Conservation (phyloP, 2,797 vertebrate genomes). For the Phataginus tetradactyla region DNA sequence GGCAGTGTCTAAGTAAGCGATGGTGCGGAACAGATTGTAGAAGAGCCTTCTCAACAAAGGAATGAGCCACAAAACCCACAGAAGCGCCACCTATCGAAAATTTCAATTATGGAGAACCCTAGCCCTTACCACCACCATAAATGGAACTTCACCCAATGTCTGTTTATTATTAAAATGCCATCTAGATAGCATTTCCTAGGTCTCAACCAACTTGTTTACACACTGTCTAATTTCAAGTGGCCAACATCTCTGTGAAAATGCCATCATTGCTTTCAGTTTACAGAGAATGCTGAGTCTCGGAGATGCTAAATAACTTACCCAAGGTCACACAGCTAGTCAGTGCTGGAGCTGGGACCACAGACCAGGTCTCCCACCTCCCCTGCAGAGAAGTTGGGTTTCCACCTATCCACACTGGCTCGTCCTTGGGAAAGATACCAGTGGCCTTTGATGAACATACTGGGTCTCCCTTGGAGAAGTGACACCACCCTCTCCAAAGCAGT, state of each 20-base stretch:
- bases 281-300: not conserved
- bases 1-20: not conserved
- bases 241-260: not conserved
- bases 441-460: conserved; percentile 8
- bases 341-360: not conserved
- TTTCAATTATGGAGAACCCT: not conserved
- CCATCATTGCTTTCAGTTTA: not conserved
- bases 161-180: not conserved
- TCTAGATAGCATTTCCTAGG: not conserved
- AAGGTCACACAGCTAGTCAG: not conserved
- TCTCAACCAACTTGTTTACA: not conserved
- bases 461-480: conserved; percentile 71
- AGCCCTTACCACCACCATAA: not conserved
- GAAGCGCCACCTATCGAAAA: not conserved
- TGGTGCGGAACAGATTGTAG: not conserved
- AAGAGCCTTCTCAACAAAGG: conserved; percentile 7
- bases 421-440: not conserved
- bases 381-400: not conserved
- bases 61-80: not conserved
- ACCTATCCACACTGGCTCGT: not conserved
- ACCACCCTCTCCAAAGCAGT: conserved; percentile 71
- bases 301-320: not conserved
- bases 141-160: not conserved
- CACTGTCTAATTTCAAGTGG: not conserved
- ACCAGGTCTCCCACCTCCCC: not conserved